Percentiles rank a stretch among this genome's conserved stretches.
phyloP scores from a whole-genome alignment of 2,797 vertebrate species.

The Scomberomorus guttatus region DNA sequence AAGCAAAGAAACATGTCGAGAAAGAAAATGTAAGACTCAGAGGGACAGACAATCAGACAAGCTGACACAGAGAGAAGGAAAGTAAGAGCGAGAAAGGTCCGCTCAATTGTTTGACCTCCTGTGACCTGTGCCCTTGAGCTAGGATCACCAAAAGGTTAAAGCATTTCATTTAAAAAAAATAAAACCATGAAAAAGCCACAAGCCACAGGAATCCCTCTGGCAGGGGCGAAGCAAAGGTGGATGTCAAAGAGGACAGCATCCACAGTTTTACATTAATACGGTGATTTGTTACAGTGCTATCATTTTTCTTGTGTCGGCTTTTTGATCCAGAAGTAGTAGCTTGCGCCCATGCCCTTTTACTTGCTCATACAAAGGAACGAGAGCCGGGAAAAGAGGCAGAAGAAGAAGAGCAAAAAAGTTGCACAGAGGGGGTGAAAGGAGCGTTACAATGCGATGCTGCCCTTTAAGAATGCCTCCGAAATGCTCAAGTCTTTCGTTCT shows the following conservation, averaged over 20 bases:
- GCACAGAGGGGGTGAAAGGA: constrained; percentile 19
- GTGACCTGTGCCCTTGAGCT: constrained; percentile 48
- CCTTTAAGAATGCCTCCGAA: constrained; percentile 31
- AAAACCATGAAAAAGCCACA: constrained; percentile 37
- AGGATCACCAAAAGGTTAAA: constrained; percentile 61
- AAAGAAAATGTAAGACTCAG: background rate
- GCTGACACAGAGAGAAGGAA: constrained; percentile 2
- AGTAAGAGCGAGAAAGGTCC: background rate
- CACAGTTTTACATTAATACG: background rate
- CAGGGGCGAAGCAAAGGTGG: constrained; percentile 29
- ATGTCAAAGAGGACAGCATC: background rate
- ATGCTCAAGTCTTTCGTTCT: constrained; percentile 53
- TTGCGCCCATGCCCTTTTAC: constrained; percentile 24
- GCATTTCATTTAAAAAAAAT: constrained; percentile 19
- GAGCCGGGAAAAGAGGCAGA: constrained; percentile 12
- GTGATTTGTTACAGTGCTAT: constrained; percentile 4
- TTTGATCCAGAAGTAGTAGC: background rate
- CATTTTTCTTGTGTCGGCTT: background rate
- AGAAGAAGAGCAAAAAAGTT: constrained; percentile 24
- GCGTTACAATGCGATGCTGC: constrained; percentile 1
- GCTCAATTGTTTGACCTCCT: constrained; percentile 56
- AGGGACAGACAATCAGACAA: constrained; percentile 13
- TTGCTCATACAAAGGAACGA: constrained; percentile 15
- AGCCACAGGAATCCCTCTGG: constrained; percentile 29
- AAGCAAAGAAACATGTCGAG: background rate